Evolutionary conservation across 2,113 vertebrate genomes (phyloP).

Genomic region (Hiodon tergisus): DNA sequence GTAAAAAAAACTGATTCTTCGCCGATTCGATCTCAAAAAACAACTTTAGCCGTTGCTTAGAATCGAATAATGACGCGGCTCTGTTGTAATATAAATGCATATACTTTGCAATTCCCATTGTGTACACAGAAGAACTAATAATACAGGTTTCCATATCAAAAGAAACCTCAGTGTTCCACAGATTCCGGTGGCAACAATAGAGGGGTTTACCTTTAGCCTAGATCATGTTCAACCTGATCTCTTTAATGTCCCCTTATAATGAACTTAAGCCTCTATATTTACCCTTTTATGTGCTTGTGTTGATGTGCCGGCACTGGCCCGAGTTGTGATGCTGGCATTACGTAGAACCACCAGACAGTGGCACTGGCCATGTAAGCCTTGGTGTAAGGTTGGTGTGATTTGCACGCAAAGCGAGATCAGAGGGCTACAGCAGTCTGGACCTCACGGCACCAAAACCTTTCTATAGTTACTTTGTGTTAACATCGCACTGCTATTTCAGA

Average conservation of each 20-base stretch:
- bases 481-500: no score
- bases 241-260: constrained; percentile 55
- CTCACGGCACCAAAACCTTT: neutral
- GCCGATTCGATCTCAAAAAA: no score
- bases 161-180: constrained; percentile 6
- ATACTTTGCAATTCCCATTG: no score
- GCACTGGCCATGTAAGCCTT: neutral
- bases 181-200: constrained; percentile 19
- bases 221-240: constrained; percentile 56
- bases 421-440: neutral
- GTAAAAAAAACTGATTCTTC: no score
- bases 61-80: no score
- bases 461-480: neutral
- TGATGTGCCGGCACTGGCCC: neutral
- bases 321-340: constrained; percentile 1
- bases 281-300: constrained; percentile 38
- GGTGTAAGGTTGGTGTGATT: neutral
- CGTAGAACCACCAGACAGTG: neutral
- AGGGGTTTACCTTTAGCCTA: constrained; percentile 47
- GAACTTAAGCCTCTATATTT: constrained; percentile 42
- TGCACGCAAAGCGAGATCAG: neutral
- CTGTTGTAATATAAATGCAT: no score
- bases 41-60: no score
- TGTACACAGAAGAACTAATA: neutral
- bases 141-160: constrained; percentile 16